These are phyloP conservation scores for Ornithoptera priamus DNA, from an alignment of 2,888 invertebrate genomes.

Conservation along the genomic window DNA sequence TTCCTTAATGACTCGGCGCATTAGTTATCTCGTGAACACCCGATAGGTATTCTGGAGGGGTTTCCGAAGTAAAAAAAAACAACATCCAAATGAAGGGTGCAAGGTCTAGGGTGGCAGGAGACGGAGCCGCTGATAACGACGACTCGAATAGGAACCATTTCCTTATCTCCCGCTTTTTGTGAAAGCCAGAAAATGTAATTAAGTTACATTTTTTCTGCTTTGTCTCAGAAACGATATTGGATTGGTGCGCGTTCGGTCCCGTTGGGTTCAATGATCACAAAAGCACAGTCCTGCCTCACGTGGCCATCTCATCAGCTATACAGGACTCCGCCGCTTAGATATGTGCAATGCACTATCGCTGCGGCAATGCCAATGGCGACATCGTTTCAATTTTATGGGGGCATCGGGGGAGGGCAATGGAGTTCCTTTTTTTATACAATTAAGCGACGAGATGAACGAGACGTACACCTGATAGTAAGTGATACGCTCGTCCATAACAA, in stretches of 20 bases:
- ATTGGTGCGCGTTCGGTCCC: slow-evolving; percentile 47
- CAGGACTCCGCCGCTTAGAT: background rate
- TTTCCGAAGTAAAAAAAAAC: slow-evolving; percentile 48
- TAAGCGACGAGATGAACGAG: too few relatives aligned
- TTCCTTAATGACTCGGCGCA: slow-evolving; percentile 70
- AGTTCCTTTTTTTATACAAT: too few relatives aligned
- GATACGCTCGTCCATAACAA: too few relatives aligned
- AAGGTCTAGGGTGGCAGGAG: slow-evolving; percentile 52
- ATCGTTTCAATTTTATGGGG: slow-evolving; percentile 26
- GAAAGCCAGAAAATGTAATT: slow-evolving; percentile 74
- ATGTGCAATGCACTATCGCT: background rate
- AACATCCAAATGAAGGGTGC: slow-evolving; percentile 62
- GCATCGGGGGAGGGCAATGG: slow-evolving; percentile 21
- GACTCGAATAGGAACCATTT: slow-evolving; percentile 59
- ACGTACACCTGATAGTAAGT: too few relatives aligned
- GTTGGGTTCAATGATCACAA: background rate
- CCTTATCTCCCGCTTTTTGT: slow-evolving; percentile 68
- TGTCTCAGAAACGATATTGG: slow-evolving; percentile 66
- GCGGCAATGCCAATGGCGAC: slow-evolving; percentile 5
- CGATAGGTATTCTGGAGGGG: slow-evolving; percentile 62
- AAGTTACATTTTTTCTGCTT: slow-evolving; percentile 62
- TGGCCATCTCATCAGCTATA: background rate
- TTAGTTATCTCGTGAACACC: slow-evolving; percentile 77
- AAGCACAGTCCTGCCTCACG: background rate
- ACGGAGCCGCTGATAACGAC: slow-evolving; percentile 66